phyloP scores from a whole-genome alignment of 2,888 invertebrate species.

The Lasioglossum leucozonium region DNA sequence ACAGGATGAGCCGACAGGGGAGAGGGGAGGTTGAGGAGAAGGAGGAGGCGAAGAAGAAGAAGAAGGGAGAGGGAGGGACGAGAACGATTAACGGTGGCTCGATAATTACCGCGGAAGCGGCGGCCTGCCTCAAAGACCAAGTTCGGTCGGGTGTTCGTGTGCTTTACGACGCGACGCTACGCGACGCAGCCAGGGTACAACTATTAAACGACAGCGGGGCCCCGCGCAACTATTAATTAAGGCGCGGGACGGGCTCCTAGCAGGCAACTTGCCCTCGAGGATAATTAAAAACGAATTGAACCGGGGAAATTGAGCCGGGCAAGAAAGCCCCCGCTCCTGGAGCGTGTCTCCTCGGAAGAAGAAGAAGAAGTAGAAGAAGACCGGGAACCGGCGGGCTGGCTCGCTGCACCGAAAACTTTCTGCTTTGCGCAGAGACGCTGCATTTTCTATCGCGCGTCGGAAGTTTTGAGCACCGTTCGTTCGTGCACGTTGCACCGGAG shows the following conservation, averaged over 20 bases:
- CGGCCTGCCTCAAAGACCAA: slow-evolving; percentile 1
- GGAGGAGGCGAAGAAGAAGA: no score
- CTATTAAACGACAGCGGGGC: slow-evolving; percentile 35
- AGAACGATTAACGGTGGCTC: slow-evolving; percentile 19
- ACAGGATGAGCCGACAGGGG: not conserved
- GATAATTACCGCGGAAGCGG: slow-evolving; percentile 31
- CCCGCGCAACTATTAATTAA: slow-evolving; percentile 35
- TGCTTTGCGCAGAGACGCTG: not conserved
- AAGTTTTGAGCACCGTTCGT: not conserved
- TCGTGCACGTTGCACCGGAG: not conserved
- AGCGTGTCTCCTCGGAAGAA: not conserved
- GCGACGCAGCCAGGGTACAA: slow-evolving; percentile 14
- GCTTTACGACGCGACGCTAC: slow-evolving; percentile 24
- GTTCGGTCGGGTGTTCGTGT: slow-evolving; percentile 22
- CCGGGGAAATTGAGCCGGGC: not conserved
- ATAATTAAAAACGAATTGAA: slow-evolving; percentile 37
- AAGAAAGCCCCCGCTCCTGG: not conserved
- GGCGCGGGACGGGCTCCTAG: not conserved
- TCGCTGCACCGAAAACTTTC: slow-evolving; percentile 1
- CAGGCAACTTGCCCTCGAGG: slow-evolving; percentile 1
- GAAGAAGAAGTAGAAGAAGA: not conserved
- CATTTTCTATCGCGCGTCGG: not conserved
- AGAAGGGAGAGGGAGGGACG: not conserved
- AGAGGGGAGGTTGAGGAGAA: not conserved
- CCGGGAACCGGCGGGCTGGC: not conserved